Conservation (phyloP, 2,113 vertebrate species). For the Trochalopteron elliotii region DNA sequence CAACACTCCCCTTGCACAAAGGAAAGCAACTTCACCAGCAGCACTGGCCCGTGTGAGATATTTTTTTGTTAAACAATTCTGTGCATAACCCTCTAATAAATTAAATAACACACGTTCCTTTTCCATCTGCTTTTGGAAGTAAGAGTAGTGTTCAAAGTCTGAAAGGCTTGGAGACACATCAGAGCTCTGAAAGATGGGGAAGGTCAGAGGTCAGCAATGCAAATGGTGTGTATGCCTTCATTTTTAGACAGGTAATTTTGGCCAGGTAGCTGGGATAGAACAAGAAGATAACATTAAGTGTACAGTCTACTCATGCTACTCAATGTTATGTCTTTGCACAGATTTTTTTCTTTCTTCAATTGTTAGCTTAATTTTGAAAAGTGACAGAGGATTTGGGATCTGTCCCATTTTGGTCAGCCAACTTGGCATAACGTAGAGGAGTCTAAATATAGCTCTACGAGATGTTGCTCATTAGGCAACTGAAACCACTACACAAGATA, state of each 20-base stretch:
- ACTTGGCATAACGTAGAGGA: background rate
- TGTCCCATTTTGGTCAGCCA: background rate
- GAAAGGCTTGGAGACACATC: background rate
- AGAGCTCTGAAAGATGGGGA: background rate
- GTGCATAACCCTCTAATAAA: background rate
- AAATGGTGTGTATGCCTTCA: background rate
- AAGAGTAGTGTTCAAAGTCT: background rate
- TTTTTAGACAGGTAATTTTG: background rate
- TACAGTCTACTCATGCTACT: background rate
- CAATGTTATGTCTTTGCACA: background rate
- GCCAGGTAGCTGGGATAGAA: background rate
- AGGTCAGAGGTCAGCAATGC: background rate
- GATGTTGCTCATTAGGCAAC: conserved; percentile 14
- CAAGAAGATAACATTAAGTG: background rate
- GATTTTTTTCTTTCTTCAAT: background rate
- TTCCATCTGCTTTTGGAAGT: background rate
- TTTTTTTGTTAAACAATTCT: background rate
- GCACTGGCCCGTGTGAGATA: background rate
- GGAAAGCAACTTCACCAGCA: background rate
- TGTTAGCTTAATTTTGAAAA: background rate
- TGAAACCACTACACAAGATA: background rate
- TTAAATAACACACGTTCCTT: background rate
- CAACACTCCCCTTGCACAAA: background rate
- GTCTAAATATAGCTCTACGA: conserved; percentile 25
- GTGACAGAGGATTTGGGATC: background rate